Conservation (phyloP, 2,113 vertebrate genomes). For the Istiophorus platypterus region DNA sequence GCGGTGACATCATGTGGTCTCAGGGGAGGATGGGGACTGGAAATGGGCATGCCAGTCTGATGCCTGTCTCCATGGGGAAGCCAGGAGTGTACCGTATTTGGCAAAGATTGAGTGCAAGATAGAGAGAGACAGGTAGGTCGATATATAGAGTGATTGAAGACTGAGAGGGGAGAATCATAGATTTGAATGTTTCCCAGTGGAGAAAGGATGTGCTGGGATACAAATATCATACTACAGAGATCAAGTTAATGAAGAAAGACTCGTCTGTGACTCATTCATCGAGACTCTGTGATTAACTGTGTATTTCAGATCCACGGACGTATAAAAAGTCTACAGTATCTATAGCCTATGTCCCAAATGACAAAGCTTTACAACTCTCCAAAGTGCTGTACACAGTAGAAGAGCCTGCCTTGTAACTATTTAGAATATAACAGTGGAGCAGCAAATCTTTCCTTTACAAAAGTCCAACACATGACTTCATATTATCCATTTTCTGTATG, state of each 20-base stretch:
- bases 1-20: constrained; percentile 53
- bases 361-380: constrained; percentile 69
- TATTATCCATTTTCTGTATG: constrained; percentile 29
- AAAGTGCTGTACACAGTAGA: constrained; percentile 53
- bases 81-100: constrained; percentile 19
- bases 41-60: constrained; percentile 58
- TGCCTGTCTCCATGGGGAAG: constrained; percentile 56
- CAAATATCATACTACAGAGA: constrained; percentile 38
- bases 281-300: constrained; percentile 53
- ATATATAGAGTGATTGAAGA: constrained; percentile 29
- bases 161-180: constrained; percentile 37
- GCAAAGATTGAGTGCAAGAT: constrained; percentile 21
- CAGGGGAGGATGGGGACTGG: constrained; percentile 45
- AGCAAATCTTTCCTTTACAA: constrained; percentile 64
- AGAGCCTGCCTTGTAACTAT: constrained; percentile 53
- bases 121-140: constrained; percentile 7
- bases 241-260: constrained; percentile 25
- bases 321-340: constrained; percentile 43
- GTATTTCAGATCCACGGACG: constrained; percentile 62
- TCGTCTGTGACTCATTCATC: constrained; percentile 54
- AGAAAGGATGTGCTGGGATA: constrained; percentile 35
- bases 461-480: constrained; percentile 69
- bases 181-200: constrained; percentile 37
- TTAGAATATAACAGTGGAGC: constrained; percentile 53
- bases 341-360: constrained; percentile 47